Base-by-base conservation (phyloP, 2,113 vertebrate genomes). In the Fulica atra region DNA sequence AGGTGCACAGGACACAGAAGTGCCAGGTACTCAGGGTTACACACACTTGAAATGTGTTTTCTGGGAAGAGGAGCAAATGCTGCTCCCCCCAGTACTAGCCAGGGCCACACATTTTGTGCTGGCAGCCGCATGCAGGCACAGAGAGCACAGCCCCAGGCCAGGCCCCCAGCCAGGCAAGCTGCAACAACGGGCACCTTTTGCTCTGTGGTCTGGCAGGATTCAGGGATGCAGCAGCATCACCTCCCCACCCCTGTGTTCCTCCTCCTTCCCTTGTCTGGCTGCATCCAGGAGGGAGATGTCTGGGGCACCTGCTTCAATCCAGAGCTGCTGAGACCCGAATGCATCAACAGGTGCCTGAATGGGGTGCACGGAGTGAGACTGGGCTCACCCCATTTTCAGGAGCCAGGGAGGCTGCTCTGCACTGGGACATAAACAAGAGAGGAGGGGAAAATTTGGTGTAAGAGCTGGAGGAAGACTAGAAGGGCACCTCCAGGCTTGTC, bases 311-410 rank as follows among this genome's bases (percentile, higher is more conserved):
- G 23, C 35, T 80, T 2, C 0, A 70, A 94, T 50, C 4, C 6
- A 3, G 33, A 76, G 29, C 35, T 85, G 38, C 46, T 71, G 81
- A 68, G 31, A 38, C 12, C 18, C 23, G 8, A 71, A 33, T 31
- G 8, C 51, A 19, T 66, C 28, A n/a, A 19, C 5, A 61, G 40
- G 28, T 5, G 0, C 20, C 54, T 83, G 36, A 70, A 42, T 0
- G 1, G 25, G 15, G 6, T 48, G 16, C 2, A 1, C 3, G 4
- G 53, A 29, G 15, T 13, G 36, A 40, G 13, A 8, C 31, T 56
- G 56, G 16, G 18, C 38, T 76, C 10, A 48, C 17, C 16, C 16
- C 6, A 2, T 26, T 28, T 33, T n/a, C 61, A 29, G 36, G 21
- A 74, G 12, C 23, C 38, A 36, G 46, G 80, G 28, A 36, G 21